Evolutionary conservation across 2,113 vertebrate species (phyloP), one percentile per base, ranked within the genome.

Genomic region (Melozone crissalis): DNA sequence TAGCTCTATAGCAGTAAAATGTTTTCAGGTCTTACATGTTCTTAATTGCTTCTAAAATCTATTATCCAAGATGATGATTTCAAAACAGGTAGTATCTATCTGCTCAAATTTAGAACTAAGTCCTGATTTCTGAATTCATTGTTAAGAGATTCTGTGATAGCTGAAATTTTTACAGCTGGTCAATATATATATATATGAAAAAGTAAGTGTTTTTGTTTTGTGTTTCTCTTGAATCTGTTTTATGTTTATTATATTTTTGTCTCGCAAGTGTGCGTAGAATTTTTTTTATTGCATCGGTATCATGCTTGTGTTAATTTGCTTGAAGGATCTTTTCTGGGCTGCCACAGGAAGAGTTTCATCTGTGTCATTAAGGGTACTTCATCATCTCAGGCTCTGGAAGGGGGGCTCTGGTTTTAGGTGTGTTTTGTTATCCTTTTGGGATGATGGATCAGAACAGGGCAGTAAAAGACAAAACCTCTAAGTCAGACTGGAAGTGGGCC

Each of bases 181-280:
- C 89, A 74, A 3, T 69, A 46, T 22, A 35, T 18, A 35, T 35
- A 13, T 59, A 24, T 41, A 51, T 14, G 19, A 52, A 77, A 87
- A 78, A 43, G 4, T 1, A n/a, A 35, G 13, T 58, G 46, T 4
- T 54, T 74, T 65, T 57, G 35, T 65, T 71, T 75, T 62, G 30
- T 55, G 24, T 82, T 83, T 87, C 27, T 90, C 39, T 85, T 83
- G 13, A n/a, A 66, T 63, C n/a, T 59, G 4, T 49, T 89, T 59
- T 74, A 30, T 58, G 2, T 52, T 86, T 62, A 52, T 49, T 66
- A 39, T 72, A 55, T 74, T 85, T 87, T 81, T 37, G 7, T 43
- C 66, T 76, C 0, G 2, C 57, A 88, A 92, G 28, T 8, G 16
- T 0, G 1, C 20, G 39, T 79, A 27, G 33, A 55, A 0, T 19